Base-by-base conservation (phyloP, 2,797 vertebrate species). In the Peromyscus nudipes region DNA sequence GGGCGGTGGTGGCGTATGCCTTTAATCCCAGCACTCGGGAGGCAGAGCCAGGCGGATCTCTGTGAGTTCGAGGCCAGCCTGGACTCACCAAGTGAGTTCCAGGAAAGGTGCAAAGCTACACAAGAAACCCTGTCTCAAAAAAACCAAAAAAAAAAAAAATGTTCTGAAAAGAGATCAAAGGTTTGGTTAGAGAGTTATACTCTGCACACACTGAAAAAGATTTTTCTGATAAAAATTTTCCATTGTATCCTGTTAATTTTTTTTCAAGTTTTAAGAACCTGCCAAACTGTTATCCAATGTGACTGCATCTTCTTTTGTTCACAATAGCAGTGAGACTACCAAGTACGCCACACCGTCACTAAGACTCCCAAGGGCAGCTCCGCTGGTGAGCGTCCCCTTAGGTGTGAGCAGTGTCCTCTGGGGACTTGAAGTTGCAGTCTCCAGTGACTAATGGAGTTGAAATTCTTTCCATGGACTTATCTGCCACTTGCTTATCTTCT, bases 121-220 rank as follows among this genome's bases (percentile, higher is more conserved):
- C n/a, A n/a, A n/a, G n/a, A n/a, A n/a, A n/a, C n/a, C n/a, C n/a
- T n/a, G n/a, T n/a, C n/a, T n/a, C n/a, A n/a, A n/a, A n/a, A n/a
- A n/a, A n/a, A n/a, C n/a, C n/a, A n/a, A n/a, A n/a, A n/a, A n/a
- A n/a, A n/a, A n/a, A n/a, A n/a, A n/a, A n/a, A n/a, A n/a, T n/a
- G n/a, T 8, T 81, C 81, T 91, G 60, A 97, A 95, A 82, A 95
- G 94, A 96, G 82, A 96, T 96, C 91, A 97, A 98, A 96, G 89
- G 7, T 46, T 96, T 90, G 90, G 75, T 49, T 52, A n/a, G 21
- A 86, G 89, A 65, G 71, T 34, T 97, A 93, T 86, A 57, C 43
- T 96, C 69, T 89, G 37, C 21, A 95, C n/a, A 84, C 88, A 73
- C 90, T 96, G 77, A 89, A 97, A 91, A 96, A 71, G 31, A 17